Percentiles rank a stretch among this genome's conserved stretches.
These are phyloP conservation scores for Gymnorhina tibicen DNA, from an alignment of 2,113 vertebrate genomes.

Conservation along the genomic window DNA sequence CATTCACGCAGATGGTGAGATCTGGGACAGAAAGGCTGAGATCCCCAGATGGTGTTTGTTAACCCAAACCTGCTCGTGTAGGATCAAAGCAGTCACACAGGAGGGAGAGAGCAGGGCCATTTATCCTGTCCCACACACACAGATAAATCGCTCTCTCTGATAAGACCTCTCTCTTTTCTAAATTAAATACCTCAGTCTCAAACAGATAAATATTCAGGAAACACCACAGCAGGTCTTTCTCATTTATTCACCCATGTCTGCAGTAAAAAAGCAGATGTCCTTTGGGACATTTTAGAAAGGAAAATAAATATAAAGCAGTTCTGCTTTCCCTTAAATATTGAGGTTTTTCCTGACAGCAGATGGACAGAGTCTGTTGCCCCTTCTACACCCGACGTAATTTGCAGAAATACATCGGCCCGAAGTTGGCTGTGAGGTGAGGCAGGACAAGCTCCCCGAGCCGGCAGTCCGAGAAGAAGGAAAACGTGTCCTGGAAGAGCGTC, in stretches of 20 bases:
- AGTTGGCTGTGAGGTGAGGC: constrained; percentile 91
- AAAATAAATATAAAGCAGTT: constrained; percentile 3
- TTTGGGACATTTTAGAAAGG: background rate
- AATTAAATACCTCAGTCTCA: background rate
- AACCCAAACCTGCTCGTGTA: background rate
- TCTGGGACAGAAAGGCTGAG: background rate
- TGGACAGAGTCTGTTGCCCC: background rate
- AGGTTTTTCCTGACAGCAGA: background rate
- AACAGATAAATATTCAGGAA: background rate
- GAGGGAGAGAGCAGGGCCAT: background rate
- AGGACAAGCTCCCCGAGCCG: constrained; percentile 87
- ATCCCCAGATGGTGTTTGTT: background rate
- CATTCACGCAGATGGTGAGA: background rate
- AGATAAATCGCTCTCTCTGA: background rate
- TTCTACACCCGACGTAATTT: constrained; percentile 78
- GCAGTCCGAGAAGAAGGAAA: constrained; percentile 81
- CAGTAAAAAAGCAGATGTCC: background rate
- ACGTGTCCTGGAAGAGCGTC: constrained; percentile 79
- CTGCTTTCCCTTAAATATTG: background rate
- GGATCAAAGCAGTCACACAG: background rate
- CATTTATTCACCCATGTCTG: background rate
- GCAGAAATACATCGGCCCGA: constrained; percentile 94
- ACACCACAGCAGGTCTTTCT: background rate
- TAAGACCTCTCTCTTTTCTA: background rate
- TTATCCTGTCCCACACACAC: background rate